Evolutionary conservation across 2,113 vertebrate genomes (phyloP).

Genomic region (Cheirogaleus medius): DNA sequence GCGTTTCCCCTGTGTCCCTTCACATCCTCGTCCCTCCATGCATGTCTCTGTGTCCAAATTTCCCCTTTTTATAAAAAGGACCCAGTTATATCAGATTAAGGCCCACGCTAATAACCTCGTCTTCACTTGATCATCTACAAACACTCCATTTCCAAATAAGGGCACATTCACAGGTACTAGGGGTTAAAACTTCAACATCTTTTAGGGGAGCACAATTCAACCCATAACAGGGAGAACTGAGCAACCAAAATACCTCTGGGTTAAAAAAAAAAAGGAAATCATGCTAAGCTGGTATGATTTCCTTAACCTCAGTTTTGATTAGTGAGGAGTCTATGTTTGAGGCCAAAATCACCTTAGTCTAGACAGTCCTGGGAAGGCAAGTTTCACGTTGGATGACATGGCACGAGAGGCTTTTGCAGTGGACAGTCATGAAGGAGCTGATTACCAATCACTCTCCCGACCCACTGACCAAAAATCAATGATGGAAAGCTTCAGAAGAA

Average conservation of each 20-base stretch:
- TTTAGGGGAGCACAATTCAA: background rate
- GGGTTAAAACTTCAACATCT: background rate
- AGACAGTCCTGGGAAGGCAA: background rate
- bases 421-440: background rate
- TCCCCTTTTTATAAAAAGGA: background rate
- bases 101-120: background rate
- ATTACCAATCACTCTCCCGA: background rate
- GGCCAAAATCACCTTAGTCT: background rate
- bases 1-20: background rate
- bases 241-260: background rate
- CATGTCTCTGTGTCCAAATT: background rate
- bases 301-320: background rate
- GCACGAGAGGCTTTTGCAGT: background rate
- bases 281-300: background rate
- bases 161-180: background rate
- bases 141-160: background rate
- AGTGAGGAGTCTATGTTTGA: background rate
- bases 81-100: background rate
- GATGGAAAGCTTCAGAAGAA: background rate
- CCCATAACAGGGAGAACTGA: background rate
- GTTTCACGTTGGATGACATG: background rate
- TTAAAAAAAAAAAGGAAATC: background rate
- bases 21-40: background rate
- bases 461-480: background rate
- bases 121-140: background rate